Percentiles rank a stretch among this genome's conserved stretches.
These are phyloP conservation scores for Cepaea nemoralis DNA, from an alignment of 1,140 invertebrate species.

Conservation along the genomic window DNA sequence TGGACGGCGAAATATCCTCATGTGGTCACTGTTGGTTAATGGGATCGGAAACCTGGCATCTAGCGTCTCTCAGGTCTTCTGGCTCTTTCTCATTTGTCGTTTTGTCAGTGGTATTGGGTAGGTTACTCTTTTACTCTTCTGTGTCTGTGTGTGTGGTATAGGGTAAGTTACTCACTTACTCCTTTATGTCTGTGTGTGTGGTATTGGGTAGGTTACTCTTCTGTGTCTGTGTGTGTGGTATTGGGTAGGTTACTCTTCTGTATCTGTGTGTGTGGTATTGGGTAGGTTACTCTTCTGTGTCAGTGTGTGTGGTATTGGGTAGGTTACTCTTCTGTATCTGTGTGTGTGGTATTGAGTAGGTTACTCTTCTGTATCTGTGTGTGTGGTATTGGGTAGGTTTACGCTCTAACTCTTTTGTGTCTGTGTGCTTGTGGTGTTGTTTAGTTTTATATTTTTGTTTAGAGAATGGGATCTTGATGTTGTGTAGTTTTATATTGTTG, in stretches of 20 bases:
- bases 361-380: no score
- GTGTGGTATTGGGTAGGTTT: no score
- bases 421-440: no score
- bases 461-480: no score
- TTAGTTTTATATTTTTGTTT: no score
- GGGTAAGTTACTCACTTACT: slow-evolving; percentile 3
- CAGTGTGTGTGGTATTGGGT: slow-evolving; percentile 10
- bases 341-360: neutral
- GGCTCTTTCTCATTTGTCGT: slow-evolving; percentile 88
- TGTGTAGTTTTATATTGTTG: no score
- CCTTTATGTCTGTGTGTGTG: neutral
- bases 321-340: neutral
- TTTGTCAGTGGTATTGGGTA: slow-evolving; percentile 93
- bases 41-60: slow-evolving; percentile 88
- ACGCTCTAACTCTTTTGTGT: no score
- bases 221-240: neutral
- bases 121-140: slow-evolving; percentile 73
- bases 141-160: neutral
- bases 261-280: neutral
- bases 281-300: neutral
- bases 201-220: slow-evolving; percentile 9
- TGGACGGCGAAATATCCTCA: slow-evolving; percentile 86
- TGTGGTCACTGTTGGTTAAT: slow-evolving; percentile 90
- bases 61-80: slow-evolving; percentile 88
- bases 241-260: neutral